Base-by-base conservation (phyloP, 1,140 invertebrate species). In the Zaprionus camerounensis region DNA sequence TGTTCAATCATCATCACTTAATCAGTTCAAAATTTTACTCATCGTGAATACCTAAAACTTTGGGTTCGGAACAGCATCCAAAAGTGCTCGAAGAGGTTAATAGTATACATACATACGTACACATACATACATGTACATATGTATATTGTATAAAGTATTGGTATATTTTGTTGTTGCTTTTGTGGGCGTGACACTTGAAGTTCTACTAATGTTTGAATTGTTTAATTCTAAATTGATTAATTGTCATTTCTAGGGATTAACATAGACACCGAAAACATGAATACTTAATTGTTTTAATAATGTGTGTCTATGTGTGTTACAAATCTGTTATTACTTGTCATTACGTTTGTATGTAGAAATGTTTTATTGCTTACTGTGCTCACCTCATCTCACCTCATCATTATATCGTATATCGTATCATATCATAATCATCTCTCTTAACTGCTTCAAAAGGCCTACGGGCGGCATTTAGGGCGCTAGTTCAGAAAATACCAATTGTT, bases 241-340 rank as follows among this genome's bases (percentile, higher is more conserved):
- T 85, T 75, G 65, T 53, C 76, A 80, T 73, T 91, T 86, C 79
- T 85, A 91, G 76, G 79, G 82, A 91, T 80, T 90, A 90, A 85
- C 86, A 76, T 90, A 90, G 85, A 90, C 85, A 90, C 85, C 85
- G 81, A 90, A 87, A 90, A 88, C 75, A 85, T 79, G 79, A 82
- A 31, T 87, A 83, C 59, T 80, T 80, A 82, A 67, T 76, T 72
- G 44, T 65, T 22, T 69, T 34, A 41, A 28, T 66, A 41, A 28
- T 66, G 28, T 72, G 57, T 63, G 31, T 56, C 15, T 59, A 26
- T 51, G 55, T 72, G 26, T 67, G 28, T 62, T 55, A 46, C 36
- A 61, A 65, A 69, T 58, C 55, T 76, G 41, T 65, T 36, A 61
- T 59, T 68, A 53, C 15, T 57, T 74, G 12, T 70, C 17, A 17